Base-by-base conservation (phyloP, 1,140 invertebrate genomes). In the Amphibalanus amphitrite region DNA sequence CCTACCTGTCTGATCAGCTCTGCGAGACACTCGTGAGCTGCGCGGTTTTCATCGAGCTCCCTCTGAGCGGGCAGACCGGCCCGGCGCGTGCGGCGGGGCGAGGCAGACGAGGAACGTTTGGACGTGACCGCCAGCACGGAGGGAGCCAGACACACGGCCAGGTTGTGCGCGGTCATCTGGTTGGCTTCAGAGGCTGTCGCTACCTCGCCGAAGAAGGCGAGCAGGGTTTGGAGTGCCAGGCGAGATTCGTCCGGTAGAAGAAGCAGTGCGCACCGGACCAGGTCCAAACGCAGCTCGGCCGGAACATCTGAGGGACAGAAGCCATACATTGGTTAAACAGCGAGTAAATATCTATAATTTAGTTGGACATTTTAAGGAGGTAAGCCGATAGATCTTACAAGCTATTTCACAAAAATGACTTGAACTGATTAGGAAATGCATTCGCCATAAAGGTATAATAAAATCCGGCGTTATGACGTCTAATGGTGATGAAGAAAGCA, bases 151-250 rank as follows among this genome's bases (percentile, higher is more conserved):
- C 94, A 97, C 15, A 97, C 90, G 0, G 94, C 92, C 74, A 98
- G 81, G 81, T 97, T 98, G 73, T 90, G 93, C 29, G 92, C 90
- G 59, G 89, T 95, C 95, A 98, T 98, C 82, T 97, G 90, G 79
- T 92, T 93, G 70, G 86, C 86, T 33, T 84, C 82, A 25, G 90
- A 86, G 79, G 89, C 88, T 75, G 86, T 86, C 1, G 89, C 87
- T 33, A 92, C 89, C 79, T 90, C 84, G 75, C 87, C 84, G 97
- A n/a, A n/a, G n/a, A n/a, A 97, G 78, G 90, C 86, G 20, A 97
- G 82, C 25, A 97, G 82, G 0, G 89, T 88, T 77, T 94, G 89
- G 13, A 97, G 83, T 8, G 93, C 92, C 79, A 96, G 92, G 64
- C 93, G 83, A 80, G 96, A 93, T 79, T 97, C 93, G 81, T 97